Percentiles rank a stretch among this genome's conserved stretches.
These are phyloP conservation scores for Etia nguti DNA, from an alignment of 2,113 vertebrate species.

Conservation along the genomic window DNA sequence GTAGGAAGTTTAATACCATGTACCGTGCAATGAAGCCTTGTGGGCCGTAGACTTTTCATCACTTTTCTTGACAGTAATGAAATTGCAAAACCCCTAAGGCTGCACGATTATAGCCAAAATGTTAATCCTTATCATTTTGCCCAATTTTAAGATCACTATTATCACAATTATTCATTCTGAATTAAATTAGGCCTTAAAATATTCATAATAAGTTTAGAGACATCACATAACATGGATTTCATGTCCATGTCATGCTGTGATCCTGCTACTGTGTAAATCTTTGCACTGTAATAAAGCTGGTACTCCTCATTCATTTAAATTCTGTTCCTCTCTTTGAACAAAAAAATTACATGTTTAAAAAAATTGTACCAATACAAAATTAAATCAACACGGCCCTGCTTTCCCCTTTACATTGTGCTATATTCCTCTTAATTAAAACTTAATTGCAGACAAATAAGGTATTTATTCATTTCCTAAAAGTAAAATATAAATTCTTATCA, in stretches of 20 bases:
- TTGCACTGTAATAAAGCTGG: neutral
- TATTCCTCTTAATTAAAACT: neutral
- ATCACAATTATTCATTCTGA: neutral
- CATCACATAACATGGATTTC: neutral
- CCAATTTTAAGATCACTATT: neutral
- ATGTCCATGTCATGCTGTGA: neutral
- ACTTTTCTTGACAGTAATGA: neutral
- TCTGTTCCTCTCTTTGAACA: neutral
- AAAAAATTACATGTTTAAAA: rapidly evolving
- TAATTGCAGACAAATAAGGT: neutral
- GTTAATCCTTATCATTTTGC: neutral
- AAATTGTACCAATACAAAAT: neutral
- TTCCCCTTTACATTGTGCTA: neutral
- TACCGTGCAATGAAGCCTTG: neutral
- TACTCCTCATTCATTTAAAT: neutral
- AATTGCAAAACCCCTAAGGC: neutral
- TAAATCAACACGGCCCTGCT: neutral
- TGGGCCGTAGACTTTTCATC: too few relatives aligned
- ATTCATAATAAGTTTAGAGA: neutral
- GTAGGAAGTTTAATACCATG: neutral
- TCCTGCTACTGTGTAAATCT: neutral
- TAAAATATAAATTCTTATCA: neutral
- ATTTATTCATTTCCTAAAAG: neutral
- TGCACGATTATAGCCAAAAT: neutral
- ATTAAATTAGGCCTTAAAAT: neutral